Evolutionary conservation across 2,888 invertebrate genomes (phyloP), one percentile per base, ranked within the genome.

Genomic region (Chalcosyrphus nemorum): DNA sequence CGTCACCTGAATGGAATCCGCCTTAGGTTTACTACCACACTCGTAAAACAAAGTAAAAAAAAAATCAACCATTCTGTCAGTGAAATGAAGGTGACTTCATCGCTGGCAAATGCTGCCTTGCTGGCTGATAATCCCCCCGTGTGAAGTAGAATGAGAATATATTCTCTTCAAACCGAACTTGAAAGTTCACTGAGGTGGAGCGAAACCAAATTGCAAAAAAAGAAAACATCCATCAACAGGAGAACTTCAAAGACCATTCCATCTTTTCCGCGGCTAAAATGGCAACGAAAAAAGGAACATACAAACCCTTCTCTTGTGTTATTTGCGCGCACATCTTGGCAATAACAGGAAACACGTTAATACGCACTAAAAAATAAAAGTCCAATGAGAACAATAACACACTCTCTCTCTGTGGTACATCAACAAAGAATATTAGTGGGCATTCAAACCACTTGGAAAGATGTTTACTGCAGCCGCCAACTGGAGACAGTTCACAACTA

Each of bases 21-120:
- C 71, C 71, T 38, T 27, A 59, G 76, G 70, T 71, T 57, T 56
- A 54, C 63, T 15, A 17, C 57, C 21, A 50, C 35, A n/a, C 5
- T 29, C 19, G 47, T 19, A 70, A 21, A 54, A 54, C 56, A 29
- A 45, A n/a, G n/a, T n/a, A n/a, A 54, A 56, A 65, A 72, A 19
- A 43, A 52, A 65, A 47, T 13, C 54, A 13, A 50, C 13, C 56
- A 57, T 65, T 52, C 52, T 52, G 32, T 13, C n/a, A 21, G 71
- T 75, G 75, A 56, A 54, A 57, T 56, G 27, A 21, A 56, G 77
- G 76, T 81, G 81, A 81, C 76, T 81, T 81, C 81, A 81, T 81
- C 71, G 71, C 11, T 59, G 32, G 59, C 52, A 72, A 78, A 78
- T 80, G 52, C 65, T 61, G 47, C 47, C 41, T 38, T 5, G 21